A percentile compares a stretch with the other conserved stretches of the same genome.
Conservation (phyloP, 2,797 vertebrate genomes). For the Cyclopterus lumpus region DNA sequence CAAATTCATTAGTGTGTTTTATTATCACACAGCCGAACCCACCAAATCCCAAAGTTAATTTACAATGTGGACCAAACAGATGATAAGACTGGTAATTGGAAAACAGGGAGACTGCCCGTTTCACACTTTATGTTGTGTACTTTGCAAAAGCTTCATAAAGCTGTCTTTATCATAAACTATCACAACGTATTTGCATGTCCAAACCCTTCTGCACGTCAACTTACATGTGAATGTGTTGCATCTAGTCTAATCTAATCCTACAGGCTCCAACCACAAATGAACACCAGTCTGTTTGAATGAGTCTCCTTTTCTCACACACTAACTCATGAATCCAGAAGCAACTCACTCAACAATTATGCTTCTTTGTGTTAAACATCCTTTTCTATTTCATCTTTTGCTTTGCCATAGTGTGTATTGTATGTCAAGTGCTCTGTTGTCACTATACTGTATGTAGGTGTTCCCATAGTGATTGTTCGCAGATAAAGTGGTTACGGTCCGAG, state of each 20-base stretch:
- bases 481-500: constrained; percentile 29
- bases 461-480: constrained; percentile 6
- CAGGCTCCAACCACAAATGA: constrained; percentile 42
- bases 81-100: background rate
- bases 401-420: constrained; percentile 19
- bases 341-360: constrained; percentile 26
- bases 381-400: constrained; percentile 1
- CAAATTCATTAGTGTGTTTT: background rate
- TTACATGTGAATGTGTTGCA: constrained; percentile 26
- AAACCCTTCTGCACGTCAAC: constrained; percentile 49
- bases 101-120: background rate
- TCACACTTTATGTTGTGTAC: constrained; percentile 17
- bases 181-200: constrained; percentile 59
- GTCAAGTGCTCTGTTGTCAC: constrained; percentile 23
- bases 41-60: background rate
- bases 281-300: constrained; percentile 56
- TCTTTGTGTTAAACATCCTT: constrained; percentile 28
- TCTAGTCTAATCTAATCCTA: constrained; percentile 22
- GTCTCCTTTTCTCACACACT: constrained; percentile 53
- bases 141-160: constrained; percentile 60
- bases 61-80: background rate
- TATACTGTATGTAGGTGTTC: constrained; percentile 12
- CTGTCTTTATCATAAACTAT: constrained; percentile 6
- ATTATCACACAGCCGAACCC: constrained; percentile 10
- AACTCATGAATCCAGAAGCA: constrained; percentile 35